phyloP scores from a whole-genome alignment of 2,888 invertebrate genomes.

The Germaria angustata region DNA sequence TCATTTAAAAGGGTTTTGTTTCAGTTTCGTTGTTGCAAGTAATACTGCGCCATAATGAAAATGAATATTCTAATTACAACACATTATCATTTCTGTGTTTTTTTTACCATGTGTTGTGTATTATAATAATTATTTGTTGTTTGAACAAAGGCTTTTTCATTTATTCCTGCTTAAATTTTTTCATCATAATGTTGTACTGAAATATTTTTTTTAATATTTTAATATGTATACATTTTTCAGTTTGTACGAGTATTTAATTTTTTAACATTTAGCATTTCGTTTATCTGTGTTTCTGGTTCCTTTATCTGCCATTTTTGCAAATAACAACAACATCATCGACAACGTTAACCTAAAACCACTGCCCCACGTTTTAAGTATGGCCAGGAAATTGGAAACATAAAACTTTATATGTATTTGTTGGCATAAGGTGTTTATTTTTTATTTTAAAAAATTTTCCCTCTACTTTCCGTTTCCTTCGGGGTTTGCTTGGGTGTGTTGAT shows the following conservation, averaged over 20 bases:
- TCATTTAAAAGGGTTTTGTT: neutral
- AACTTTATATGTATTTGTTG: slow-evolving; percentile 66
- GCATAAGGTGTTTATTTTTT: slow-evolving; percentile 51
- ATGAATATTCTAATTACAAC: slow-evolving; percentile 61
- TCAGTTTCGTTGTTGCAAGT: slow-evolving; percentile 12
- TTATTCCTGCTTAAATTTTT: slow-evolving; percentile 44
- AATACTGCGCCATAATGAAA: slow-evolving; percentile 50
- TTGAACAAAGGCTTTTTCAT: slow-evolving; percentile 45
- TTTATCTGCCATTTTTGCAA: slow-evolving; percentile 18
- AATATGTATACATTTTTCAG: neutral
- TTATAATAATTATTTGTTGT: slow-evolving; percentile 43
- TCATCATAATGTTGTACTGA: slow-evolving; percentile 53
- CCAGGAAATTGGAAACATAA: slow-evolving; percentile 72
- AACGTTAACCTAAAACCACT: slow-evolving; percentile 6
- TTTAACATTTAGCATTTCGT: slow-evolving; percentile 25
- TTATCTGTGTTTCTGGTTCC: neutral
- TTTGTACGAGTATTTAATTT: neutral
- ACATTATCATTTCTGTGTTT: slow-evolving; percentile 48
- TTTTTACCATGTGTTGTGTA: slow-evolving; percentile 14
- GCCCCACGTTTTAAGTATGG: slow-evolving; percentile 23
- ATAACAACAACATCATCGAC: neutral
- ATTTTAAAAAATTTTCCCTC: slow-evolving; percentile 35
- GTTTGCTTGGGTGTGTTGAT: slow-evolving; percentile 62
- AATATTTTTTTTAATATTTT: slow-evolving; percentile 3
- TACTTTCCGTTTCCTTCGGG: slow-evolving; percentile 61